Base-by-base conservation (phyloP, 1,140 invertebrate species). In the Littorina saxatilis region DNA sequence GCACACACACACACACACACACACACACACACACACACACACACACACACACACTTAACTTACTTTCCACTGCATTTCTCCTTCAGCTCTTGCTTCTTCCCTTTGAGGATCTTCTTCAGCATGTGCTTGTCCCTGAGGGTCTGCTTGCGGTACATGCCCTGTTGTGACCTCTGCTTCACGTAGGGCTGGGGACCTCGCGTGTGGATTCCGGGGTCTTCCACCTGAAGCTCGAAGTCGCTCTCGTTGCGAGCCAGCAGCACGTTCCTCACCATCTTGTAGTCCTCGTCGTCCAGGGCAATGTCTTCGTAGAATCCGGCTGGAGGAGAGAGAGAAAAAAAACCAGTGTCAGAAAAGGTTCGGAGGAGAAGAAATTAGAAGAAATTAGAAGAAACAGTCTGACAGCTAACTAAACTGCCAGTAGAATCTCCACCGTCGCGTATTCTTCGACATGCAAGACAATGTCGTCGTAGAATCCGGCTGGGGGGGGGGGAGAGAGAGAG, bases 221-320 rank as follows among this genome's bases (percentile, higher is more conserved):
- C 85, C 72, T 88, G 87, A 15, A 87, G 70, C 47, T 87, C 86
- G 43, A 85, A 82, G 68, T 47, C 47, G 29, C 32, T 79, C 23
- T 35, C 29, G 32, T 52, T 85, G 20, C 39, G 32, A n/a, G 35
- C n/a, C 17, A n/a, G 47, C 29, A 81, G 27, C 9, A 79, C 70
- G 80, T 75, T 66, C 27, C 74, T 79, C 27, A 47, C 63, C 32
- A 70, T 23, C 72, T 79, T 86, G 47, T 82, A 85, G 40, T 90
- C 89, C 52, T 83, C 91, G 74, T 96, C 94, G 37, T 96, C 94
- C 82, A 97, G 92, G 0, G 96, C 96, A 66, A 97, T 96, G 88
- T 97, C 96, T 4, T 96, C 96, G 91, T 95, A 93, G 86, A 96
- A 97, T 27, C 94, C 95, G 85, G 94, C 96, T 97, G 93, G 52